A percentile compares a stretch with the other conserved stretches of the same genome.
Evolutionary conservation across 2,888 invertebrate genomes (phyloP).

Genomic region (Brenthis hecate): DNA sequence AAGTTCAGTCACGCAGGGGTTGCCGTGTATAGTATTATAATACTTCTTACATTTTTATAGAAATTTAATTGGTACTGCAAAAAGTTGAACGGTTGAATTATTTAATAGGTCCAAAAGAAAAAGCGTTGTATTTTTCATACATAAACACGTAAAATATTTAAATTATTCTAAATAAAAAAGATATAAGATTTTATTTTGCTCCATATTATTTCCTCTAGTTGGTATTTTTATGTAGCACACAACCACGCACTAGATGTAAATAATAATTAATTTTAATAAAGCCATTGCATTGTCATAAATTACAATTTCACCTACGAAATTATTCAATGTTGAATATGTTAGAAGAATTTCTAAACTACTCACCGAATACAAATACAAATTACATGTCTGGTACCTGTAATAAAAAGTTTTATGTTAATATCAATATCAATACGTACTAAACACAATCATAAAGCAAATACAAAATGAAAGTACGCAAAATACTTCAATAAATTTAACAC

Average conservation of each 20-base stretch:
- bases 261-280: too few species aligned
- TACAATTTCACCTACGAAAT: too few species aligned
- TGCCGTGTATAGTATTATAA: constrained; percentile 56
- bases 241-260: too few species aligned
- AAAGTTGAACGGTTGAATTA: constrained; percentile 13
- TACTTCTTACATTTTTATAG: constrained; percentile 33
- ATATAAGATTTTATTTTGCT: background rate
- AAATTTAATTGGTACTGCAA: constrained; percentile 32
- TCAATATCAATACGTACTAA: constrained; percentile 11
- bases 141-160: background rate
- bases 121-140: background rate
- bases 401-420: constrained; percentile 25
- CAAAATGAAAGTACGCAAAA: background rate
- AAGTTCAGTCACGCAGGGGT: constrained; percentile 60
- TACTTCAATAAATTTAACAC: constrained; percentile 7
- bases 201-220: too few species aligned
- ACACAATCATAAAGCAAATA: background rate
- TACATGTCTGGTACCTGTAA: constrained; percentile 63
- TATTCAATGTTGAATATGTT: too few species aligned
- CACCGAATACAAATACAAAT: constrained; percentile 49
- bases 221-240: too few species aligned
- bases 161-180: background rate
- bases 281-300: too few species aligned
- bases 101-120: constrained; percentile 15
- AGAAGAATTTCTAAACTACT: constrained; percentile 37